Base-by-base conservation (phyloP, 1,140 invertebrate species). In the Nephotettix cincticeps region DNA sequence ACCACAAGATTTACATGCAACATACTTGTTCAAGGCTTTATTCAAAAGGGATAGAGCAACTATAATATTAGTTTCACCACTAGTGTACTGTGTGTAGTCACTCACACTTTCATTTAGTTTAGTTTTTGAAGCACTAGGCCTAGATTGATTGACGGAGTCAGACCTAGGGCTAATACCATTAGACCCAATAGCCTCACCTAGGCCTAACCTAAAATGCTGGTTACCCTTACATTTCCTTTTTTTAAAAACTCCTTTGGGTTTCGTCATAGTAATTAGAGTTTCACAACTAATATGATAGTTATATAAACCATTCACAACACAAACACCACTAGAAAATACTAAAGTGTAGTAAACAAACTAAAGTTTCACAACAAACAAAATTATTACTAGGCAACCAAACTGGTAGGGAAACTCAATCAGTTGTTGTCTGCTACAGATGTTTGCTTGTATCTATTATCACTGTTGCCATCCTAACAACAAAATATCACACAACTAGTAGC, bases 91-190 rank as follows among this genome's bases (percentile, higher is more conserved):
- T n/a, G n/a, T n/a, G n/a, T n/a, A n/a, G n/a, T n/a, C n/a, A n/a
- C 51, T 56, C 51, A 56, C 51, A 56, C 51, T 56, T 56, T 56
- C 51, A 56, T 56, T 19, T 56, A 56, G 51, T 56, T 56, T 56
- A 11, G 51, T 11, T 56, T 56, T 56, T 56, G 51, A 56, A 56
- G 51, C 51, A 21, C 51, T 56, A 56, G 51, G 51, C 51, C 19
- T 56, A 56, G 51, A 56, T 56, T 56, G 51, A 56, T 14, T n/a
- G n/a, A n/a, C n/a, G n/a, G n/a, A n/a, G n/a, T n/a, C n/a, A 19
- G 14, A 19, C 14, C 14, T 56, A 19, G 9, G 51, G 23, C 14
- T 56, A 19, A 19, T 56, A 56, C 9, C 51, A 56, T 9, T 56
- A 23, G 51, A 56, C 51, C 51, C 21, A 56, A 9, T 56, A 56